These are phyloP conservation scores for Heliconius aoede DNA, from an alignment of 2,888 invertebrate species.

Conservation along the genomic window DNA sequence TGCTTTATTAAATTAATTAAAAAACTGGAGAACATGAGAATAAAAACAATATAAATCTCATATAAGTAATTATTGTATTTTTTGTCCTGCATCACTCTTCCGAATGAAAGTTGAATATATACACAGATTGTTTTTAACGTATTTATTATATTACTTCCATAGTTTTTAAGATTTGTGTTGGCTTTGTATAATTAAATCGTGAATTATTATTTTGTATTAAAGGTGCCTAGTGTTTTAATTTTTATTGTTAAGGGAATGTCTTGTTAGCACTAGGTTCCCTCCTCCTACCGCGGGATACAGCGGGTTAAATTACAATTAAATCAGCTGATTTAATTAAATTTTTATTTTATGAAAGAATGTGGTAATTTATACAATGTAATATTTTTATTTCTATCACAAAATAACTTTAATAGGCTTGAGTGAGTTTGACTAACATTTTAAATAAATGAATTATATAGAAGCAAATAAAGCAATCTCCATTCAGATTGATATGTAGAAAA, in stretches of 20 bases:
- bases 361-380: not conserved
- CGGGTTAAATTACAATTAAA: too few relatives aligned
- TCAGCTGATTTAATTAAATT: too few relatives aligned
- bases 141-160: not conserved
- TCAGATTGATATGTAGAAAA: too few relatives aligned
- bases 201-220: not conserved
- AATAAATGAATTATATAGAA: conserved; percentile 24
- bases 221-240: conserved; percentile 9
- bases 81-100: not conserved
- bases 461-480: too few relatives aligned
- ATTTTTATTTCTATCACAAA: not conserved
- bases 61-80: not conserved
- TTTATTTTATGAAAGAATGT: not conserved
- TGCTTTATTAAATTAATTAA: not conserved
- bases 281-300: too few relatives aligned
- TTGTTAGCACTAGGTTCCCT: too few relatives aligned
- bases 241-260: not conserved
- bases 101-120: not conserved
- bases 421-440: conserved; percentile 31
- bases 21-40: not conserved
- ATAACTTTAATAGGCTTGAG: not conserved
- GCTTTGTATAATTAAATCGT: not conserved
- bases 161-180: not conserved
- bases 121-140: not conserved
- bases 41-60: not conserved